Base-by-base conservation (phyloP, 2,797 vertebrate species). In the Threskiornis aethiopicus region DNA sequence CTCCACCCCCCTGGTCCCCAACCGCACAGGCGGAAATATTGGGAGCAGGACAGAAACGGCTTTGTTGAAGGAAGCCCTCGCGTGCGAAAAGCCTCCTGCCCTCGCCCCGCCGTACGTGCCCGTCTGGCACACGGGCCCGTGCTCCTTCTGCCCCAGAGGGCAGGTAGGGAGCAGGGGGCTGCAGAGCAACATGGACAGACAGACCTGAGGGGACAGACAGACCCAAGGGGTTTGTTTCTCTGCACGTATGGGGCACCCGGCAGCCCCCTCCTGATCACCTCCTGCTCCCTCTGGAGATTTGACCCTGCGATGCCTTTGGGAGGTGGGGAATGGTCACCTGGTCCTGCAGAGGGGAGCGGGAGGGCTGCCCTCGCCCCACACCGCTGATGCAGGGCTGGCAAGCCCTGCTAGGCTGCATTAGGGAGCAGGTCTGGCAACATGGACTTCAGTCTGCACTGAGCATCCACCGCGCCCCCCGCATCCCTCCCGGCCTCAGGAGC, bases 221-320 rank as follows among this genome's bases (percentile, higher is more conserved):
- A 42, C 37, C 37, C 0, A 0, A 18, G 33, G 5, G 9, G 10
- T 4, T 4, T 46, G 19, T 39, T 52, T 31, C 71, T 64, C 29
- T 1, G 0, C 1, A 0, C 18, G 20, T 52, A 18, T 0, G 1
- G 18, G 39, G 18, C 13, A 26, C 22, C 11, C 1, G 1, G 49
- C 37, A 29, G 76, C 51, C n/a, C 33, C 21, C 20, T 37, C 41
- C 10, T 4, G 37, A 54, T 22, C 2, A 1, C 5, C 47, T 84
- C 46, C 18, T 41, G 25, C 15, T 57, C 17, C 49, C 25, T 57
- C 22, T n/a, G 9, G 75, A 65, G 17, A 41, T 31, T 13, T 62
- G 39, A 58, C 51, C 55, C 62, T 51, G 31, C 1, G 19, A n/a
- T 5, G 33, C 35, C 22, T 70, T 21, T 39, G 46, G 31, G 58